Conservation (phyloP, 2,113 vertebrate genomes). For the Hirundichthys speculiger region DNA sequence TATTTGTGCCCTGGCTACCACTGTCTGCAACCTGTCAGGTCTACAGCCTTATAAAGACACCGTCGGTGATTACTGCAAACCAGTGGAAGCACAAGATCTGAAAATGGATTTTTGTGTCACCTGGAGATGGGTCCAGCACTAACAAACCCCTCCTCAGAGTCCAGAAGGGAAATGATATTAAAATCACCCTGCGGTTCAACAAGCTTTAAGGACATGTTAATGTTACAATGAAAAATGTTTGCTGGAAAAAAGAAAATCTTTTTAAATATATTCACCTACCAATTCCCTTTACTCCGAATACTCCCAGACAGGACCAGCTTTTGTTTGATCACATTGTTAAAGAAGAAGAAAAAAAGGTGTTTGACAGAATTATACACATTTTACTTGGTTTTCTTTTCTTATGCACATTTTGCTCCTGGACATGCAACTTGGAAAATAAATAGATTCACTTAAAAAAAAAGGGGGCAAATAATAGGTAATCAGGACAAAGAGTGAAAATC, state of each 20-base stretch:
- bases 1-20: conserved; percentile 38
- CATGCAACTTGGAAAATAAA: too few species aligned
- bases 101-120: conserved; percentile 53
- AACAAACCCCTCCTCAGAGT: conserved; percentile 7
- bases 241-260: neutral
- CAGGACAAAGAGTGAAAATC: conserved; percentile 66
- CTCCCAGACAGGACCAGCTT: too few species aligned
- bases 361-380: conserved; percentile 25
- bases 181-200: conserved; percentile 17
- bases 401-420: conserved; percentile 10
- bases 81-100: conserved; percentile 42
- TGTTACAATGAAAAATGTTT: too few species aligned
- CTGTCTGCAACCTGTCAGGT: conserved; percentile 8
- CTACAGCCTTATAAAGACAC: conserved; percentile 21
- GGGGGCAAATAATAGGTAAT: conserved; percentile 50
- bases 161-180: neutral
- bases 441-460: conserved; percentile 58
- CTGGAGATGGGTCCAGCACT: conserved; percentile 12
- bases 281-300: too few species aligned
- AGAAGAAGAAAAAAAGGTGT: too few species aligned
- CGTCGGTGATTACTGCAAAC: conserved; percentile 50
- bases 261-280: too few species aligned
- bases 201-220: too few species aligned
- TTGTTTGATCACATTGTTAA: too few species aligned
- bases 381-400: conserved; percentile 20